phyloP scores from a whole-genome alignment of 2,113 vertebrate genomes.

The Microtus oregoni region DNA sequence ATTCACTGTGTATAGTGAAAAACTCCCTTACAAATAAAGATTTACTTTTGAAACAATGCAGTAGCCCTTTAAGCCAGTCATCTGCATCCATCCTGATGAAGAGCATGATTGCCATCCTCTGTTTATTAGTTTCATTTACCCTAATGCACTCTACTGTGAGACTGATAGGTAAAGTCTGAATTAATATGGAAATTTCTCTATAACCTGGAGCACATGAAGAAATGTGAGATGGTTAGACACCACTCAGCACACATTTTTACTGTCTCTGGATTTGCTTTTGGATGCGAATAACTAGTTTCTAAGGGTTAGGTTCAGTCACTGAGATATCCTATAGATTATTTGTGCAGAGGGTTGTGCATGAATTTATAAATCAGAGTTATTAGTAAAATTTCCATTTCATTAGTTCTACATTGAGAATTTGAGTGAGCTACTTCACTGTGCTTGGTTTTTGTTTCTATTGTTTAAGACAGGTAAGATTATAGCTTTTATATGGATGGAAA shows the following conservation, averaged over 20 bases:
- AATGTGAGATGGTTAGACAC: background rate
- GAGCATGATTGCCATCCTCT: background rate
- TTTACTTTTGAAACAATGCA: background rate
- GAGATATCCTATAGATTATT: background rate
- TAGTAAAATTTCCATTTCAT: background rate
- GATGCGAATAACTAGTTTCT: background rate
- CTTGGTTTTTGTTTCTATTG: background rate
- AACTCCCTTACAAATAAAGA: background rate
- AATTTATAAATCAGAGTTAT: background rate
- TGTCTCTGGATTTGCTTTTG: background rate
- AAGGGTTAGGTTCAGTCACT: background rate
- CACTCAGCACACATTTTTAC: too few species aligned
- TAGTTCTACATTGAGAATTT: background rate
- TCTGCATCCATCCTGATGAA: background rate
- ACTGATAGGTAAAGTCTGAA: background rate
- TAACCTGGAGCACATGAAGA: background rate
- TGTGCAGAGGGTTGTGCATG: background rate
- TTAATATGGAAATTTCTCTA: background rate
- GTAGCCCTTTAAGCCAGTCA: background rate
- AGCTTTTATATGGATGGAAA: background rate
- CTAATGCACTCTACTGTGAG: background rate
- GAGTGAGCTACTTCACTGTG: background rate
- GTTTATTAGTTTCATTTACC: background rate
- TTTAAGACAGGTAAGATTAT: background rate
- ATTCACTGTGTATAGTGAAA: background rate